Evolutionary conservation across 1,140 invertebrate genomes (phyloP), one percentile per base, ranked within the genome.

Genomic region (Pseudomyrmex gracilis): DNA sequence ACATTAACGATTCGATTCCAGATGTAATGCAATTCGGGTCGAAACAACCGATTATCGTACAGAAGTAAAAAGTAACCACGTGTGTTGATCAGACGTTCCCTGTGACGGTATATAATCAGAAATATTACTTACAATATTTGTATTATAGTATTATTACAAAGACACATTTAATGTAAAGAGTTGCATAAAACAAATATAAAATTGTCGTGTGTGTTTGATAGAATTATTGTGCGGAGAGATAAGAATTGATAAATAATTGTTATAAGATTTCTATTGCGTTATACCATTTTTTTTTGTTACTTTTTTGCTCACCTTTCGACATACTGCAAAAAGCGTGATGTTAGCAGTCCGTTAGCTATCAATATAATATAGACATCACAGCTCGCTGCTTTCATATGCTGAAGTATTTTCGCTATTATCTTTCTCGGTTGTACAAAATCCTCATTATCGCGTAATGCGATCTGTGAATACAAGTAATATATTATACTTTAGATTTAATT

Each of bases 1-100:
- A 97, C 96, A 86, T 97, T 97, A 2, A 97, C 95, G 24, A 97
- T 96, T 84, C 96, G 95, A 58, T 96, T 97, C 97, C 97, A 97
- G 9, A 98, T 87, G 86, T 97, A 97, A 87, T 96, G 95, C 82
- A 97, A 93, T n/a, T 96, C 94, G 66, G 95, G 93, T 20, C 93
- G 91, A 74, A 97, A 96, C 0, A 98, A 91, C 49, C 96, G 94
- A 55, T 94, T 91, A 90, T 97, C 97, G 84, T 97, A 95, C 0
- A 97, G 91, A 45, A 97, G 91, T 47, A 97, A 92, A 85, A 96
- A 97, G 84, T 96, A 96, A 9, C 96, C 96, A 91, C 95, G 95
- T 0, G 97, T 96, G 87, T 97, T 95, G 9, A 98, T 90, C 0
- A 97, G 90, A 17, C 97, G 95, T 91, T 96, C 95, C 78, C 96